Conservation (phyloP, 2,888 invertebrate genomes). For the Phyllotreta cruciferae region DNA sequence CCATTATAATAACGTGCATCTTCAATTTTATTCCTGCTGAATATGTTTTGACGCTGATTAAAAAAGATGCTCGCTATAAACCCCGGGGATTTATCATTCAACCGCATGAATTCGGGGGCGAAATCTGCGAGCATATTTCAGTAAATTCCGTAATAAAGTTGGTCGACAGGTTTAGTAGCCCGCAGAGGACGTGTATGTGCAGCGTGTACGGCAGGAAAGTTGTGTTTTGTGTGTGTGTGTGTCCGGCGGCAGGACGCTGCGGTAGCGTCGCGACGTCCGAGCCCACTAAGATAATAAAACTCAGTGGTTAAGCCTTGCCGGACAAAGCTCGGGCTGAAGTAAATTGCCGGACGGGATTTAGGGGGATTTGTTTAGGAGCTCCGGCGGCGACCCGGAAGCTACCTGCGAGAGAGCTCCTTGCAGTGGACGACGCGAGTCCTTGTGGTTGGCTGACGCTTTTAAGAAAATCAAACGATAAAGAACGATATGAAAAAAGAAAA, state of each 20-base stretch:
- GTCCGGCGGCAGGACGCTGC: not conserved
- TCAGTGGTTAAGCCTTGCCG: slow-evolving; percentile 59
- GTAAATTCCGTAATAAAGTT: slow-evolving; percentile 57
- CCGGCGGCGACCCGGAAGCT: slow-evolving; percentile 43
- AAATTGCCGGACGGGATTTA: slow-evolving; percentile 60
- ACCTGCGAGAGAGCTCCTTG: slow-evolving; percentile 29
- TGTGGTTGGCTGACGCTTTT: not conserved
- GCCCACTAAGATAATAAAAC: slow-evolving; percentile 60
- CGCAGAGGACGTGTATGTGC: slow-evolving; percentile 43
- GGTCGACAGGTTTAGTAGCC: slow-evolving; percentile 58
- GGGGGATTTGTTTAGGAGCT: slow-evolving; percentile 61
- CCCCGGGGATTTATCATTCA: too few species aligned
- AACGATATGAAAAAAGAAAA: not conserved
- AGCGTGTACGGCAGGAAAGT: slow-evolving; percentile 15
- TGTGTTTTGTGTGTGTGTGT: slow-evolving; percentile 17
- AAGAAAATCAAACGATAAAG: not conserved
- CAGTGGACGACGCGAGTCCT: not conserved
- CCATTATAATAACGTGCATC: too few species aligned
- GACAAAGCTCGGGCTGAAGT: slow-evolving; percentile 60
- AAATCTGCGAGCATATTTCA: slow-evolving; percentile 32
- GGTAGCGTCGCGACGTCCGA: slow-evolving; percentile 13
- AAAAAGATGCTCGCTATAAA: too few species aligned
- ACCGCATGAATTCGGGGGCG: not conserved
- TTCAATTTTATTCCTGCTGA: not conserved
- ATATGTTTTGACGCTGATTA: not conserved